Base-by-base conservation (phyloP, 2,888 invertebrate genomes). In the Cabera pusaria region DNA sequence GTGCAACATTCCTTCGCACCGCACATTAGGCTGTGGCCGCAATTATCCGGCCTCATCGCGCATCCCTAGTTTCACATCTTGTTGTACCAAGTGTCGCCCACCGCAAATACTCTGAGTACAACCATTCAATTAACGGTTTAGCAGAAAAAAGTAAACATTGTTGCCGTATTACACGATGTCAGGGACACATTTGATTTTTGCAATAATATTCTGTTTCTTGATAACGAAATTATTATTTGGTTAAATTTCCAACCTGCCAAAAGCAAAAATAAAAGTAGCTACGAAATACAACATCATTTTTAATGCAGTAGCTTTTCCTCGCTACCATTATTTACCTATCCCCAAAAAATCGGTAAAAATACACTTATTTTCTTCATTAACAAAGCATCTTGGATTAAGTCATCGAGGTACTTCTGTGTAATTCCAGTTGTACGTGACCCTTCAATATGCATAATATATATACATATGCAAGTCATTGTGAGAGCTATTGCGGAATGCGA, bases 1-100 rank as follows among this genome's bases (percentile, higher is more conserved):
- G 74, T 76, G 78, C 69, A 54, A 74, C 77, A 78, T 79, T 78
- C 74, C 74, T 49, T 66, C 64, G 61, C 72, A 77, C 82, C 81
- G 77, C 82, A 79, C 75, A 79, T 79, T 74, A 78, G 62, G 60
- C 64, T 69, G 73, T 56, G 69, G 70, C 70, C 49, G 61, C 72
- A 79, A 80, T 81, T 79, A 80, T 74, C 61, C 50, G 50, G 56
- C 59, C 52, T 54, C 49, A 52, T 58, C 44, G 50, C 41, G 49
- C 48, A 41, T 53, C 57, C 39, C 29, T 25, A 22, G 6, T 44
- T 49, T 52, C 44, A 36, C 42, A 52, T 54, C 59, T 56, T 23
- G 44, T 53, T 53, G 52, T 45, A 56, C 44, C 51, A 54, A 53
- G 49, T 49, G 35, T 40, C 25, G 22, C 25, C 10, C 31, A 42